Evolutionary conservation across 2,888 invertebrate genomes (phyloP).

Genomic region (Tryphoninae sp.): DNA sequence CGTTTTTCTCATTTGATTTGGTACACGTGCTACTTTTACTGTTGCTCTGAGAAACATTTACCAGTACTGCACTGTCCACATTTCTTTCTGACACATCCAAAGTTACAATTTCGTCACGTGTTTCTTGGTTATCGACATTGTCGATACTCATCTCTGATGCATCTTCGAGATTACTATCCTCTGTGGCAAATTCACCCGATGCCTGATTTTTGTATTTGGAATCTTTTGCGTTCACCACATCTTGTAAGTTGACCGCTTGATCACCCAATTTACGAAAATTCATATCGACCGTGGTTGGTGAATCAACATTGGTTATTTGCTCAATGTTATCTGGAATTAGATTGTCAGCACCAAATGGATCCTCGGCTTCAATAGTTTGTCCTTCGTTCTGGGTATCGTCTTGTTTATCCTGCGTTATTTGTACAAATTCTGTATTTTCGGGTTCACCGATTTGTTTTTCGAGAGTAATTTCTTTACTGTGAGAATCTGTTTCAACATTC

Average conservation of each 20-base stretch:
- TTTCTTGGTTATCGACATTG: slow-evolving; percentile 49
- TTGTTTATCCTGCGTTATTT: slow-evolving; percentile 77
- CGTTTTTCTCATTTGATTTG: slow-evolving; percentile 44
- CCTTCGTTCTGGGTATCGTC: slow-evolving; percentile 76
- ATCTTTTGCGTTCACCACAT: slow-evolving; percentile 71
- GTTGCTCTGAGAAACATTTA: slow-evolving; percentile 1
- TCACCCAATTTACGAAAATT: slow-evolving; percentile 83
- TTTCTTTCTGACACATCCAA: slow-evolving; percentile 37
- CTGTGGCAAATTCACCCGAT: slow-evolving; percentile 31
- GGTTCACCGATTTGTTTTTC: slow-evolving; percentile 69
- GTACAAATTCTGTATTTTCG: slow-evolving; percentile 79
- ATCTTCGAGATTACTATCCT: slow-evolving; percentile 47
- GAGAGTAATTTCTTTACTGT: slow-evolving; percentile 68
- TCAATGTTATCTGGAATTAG: slow-evolving; percentile 73
- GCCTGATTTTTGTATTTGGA: slow-evolving; percentile 39
- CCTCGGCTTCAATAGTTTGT: slow-evolving; percentile 77
- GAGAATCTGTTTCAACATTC: slow-evolving; percentile 69
- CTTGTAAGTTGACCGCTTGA: slow-evolving; percentile 80
- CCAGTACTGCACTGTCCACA: slow-evolving; percentile 17
- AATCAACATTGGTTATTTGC: slow-evolving; percentile 71
- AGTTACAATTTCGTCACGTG: slow-evolving; percentile 43
- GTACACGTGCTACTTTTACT: not conserved
- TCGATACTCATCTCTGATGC: slow-evolving; percentile 52
- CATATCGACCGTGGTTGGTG: slow-evolving; percentile 78
- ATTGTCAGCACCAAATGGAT: slow-evolving; percentile 78